These are phyloP conservation scores for Magallana gigas DNA, from an alignment of 1,140 invertebrate genomes.

Conservation along the genomic window DNA sequence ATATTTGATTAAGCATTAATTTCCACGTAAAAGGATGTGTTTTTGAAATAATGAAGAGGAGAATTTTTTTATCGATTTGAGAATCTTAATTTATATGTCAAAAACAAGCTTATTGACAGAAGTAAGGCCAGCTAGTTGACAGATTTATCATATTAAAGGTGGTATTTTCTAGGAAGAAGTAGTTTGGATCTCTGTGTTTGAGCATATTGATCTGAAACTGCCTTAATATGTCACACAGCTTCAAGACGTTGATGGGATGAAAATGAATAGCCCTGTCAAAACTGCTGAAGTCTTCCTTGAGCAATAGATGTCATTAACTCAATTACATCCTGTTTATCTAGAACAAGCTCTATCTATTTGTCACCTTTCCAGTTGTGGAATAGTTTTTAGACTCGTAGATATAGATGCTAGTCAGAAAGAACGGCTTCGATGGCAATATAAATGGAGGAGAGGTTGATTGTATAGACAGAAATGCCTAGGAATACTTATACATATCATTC, in stretches of 20 bases:
- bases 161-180: too few species aligned
- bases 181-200: too few species aligned
- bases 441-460: not conserved
- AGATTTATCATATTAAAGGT: too few species aligned
- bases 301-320: not conserved
- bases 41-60: too few species aligned
- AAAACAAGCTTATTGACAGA: too few species aligned
- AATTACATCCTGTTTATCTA: conserved; percentile 4
- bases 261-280: conserved; percentile 6
- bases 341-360: not conserved
- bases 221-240: not conserved
- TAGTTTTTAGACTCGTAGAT: not conserved
- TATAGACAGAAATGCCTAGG: not conserved
- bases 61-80: too few species aligned
- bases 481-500: not conserved
- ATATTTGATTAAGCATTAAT: too few species aligned
- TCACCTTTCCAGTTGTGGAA: not conserved
- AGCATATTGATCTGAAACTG: not conserved
- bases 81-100: too few species aligned
- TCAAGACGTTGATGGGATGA: not conserved
- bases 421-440: not conserved
- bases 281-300: not conserved
- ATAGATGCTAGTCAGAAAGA: not conserved
- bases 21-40: too few species aligned
- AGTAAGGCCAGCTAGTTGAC: too few species aligned